Conservation (phyloP, 2,113 vertebrate species). For the Mus musculus region DNA sequence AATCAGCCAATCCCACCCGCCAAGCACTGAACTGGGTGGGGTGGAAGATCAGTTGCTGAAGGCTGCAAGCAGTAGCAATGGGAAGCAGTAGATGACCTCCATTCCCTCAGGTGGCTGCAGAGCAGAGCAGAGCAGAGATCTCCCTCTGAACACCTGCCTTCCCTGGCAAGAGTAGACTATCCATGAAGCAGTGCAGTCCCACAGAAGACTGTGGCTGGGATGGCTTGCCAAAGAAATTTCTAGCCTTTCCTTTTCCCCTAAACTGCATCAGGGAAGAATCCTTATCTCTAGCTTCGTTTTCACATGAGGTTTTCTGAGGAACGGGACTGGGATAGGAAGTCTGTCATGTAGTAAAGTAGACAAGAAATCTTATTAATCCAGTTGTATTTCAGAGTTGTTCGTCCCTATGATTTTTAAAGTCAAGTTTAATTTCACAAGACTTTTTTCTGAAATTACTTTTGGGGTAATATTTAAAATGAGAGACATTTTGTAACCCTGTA, state of each 20-base stretch:
- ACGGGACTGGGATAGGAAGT: constrained; percentile 59
- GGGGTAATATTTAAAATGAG: constrained; percentile 83
- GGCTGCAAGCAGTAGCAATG: background rate
- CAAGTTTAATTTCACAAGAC: constrained; percentile 82
- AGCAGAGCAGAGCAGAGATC: background rate
- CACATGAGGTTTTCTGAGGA: constrained; percentile 61
- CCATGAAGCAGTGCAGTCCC: background rate
- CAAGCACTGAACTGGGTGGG: too few species aligned
- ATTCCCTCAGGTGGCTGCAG: background rate
- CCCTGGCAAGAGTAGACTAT: background rate
- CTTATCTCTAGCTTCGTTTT: constrained; percentile 67
- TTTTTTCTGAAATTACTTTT: constrained; percentile 83
- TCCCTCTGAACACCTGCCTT: background rate
- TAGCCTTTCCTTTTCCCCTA: constrained; percentile 77
- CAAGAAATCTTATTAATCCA: constrained; percentile 66
- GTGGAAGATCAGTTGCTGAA: background rate
- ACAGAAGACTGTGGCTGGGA: background rate
- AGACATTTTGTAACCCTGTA: too few species aligned
- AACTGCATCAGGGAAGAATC: constrained; percentile 65
- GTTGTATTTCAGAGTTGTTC: constrained; percentile 74
- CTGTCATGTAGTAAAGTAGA: constrained; percentile 73
- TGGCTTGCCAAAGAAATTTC: constrained; percentile 83
- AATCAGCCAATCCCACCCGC: too few species aligned
- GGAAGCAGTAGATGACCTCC: background rate
- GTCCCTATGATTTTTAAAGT: constrained; percentile 88